A percentile compares a stretch with the other conserved stretches of the same genome.
Evolutionary conservation across 2,797 vertebrate species (phyloP).

Genomic region (Lutjanus campechanus): DNA sequence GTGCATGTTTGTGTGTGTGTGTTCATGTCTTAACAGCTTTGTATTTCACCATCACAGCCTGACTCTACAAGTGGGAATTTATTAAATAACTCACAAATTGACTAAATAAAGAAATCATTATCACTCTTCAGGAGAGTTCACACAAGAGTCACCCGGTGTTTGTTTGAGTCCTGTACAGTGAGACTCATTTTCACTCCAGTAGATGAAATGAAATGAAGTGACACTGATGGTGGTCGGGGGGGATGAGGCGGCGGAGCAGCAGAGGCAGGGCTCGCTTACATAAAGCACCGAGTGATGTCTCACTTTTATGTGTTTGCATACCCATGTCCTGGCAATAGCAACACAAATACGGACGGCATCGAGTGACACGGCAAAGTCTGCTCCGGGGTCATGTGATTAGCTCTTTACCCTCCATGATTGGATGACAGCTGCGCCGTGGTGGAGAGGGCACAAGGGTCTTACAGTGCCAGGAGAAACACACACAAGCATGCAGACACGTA

Average conservation of each 20-base stretch:
- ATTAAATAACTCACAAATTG: conserved; percentile 7
- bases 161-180: background rate
- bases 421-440: conserved; percentile 65
- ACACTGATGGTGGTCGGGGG: background rate
- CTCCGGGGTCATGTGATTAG: conserved; percentile 74
- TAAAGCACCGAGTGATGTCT: conserved; percentile 32
- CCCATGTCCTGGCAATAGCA: conserved; percentile 59
- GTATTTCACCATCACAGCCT: conserved; percentile 38
- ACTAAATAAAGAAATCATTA: background rate
- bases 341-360: conserved; percentile 73
- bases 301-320: conserved; percentile 67
- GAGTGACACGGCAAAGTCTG: conserved; percentile 72
- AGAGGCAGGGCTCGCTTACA: background rate
- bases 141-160: background rate
- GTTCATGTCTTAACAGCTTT: conserved; percentile 29
- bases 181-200: background rate
- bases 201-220: background rate
- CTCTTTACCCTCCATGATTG: conserved; percentile 71
- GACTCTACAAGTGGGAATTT: conserved; percentile 17
- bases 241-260: background rate
- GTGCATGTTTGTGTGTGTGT: conserved; percentile 16
- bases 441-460: conserved; percentile 67
- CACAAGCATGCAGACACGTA: conserved; percentile 52
- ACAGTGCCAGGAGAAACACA: conserved; percentile 63
- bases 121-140: background rate